Base-by-base conservation (phyloP, 1,140 invertebrate species). In the Plodia interpunctella region DNA sequence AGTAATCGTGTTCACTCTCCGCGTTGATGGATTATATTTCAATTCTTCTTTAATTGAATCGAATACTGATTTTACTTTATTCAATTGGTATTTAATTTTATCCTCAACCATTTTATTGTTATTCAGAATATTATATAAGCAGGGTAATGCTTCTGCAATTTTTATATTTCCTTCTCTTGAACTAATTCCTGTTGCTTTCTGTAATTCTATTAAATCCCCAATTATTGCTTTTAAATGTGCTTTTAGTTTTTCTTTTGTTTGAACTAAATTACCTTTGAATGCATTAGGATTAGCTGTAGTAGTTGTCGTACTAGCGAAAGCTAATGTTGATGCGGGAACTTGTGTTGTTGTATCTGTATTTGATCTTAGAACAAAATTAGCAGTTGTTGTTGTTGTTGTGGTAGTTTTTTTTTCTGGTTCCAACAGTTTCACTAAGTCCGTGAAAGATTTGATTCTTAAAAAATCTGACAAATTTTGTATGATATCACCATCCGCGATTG, bases 391-490 rank as follows among this genome's bases (percentile, higher is more conserved):
- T 38, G 35, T 8, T 17, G n/a, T n/a, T 44, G 38, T 44, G 38
- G 38, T 44, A 44, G 38, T 44, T 4, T 2, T 44, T 44, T 49
- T 55, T 18, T 63, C 55, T 0, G 69, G 57, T 60, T 75, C 62
- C 38, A 75, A 55, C 25, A 77, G 35, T 32, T 76, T 76, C 0
- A 81, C 10, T 30, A 88, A 68, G 58, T 86, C 83, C 17, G 60
- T 30, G 38, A 83, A 71, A 2, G 83, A 80, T 61, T 86, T 84
- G 5, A 84, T 74, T 63, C 81, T 87, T 17, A 88, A 76, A 57
- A 87, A 81, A 58, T 88, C 78, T 6, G 81, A 80, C 63, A 88
- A 65, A 62, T 79, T 84, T n/a, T 82, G 65, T 9, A 86, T 62
- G 52, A 83, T 80, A 53, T 80, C 66, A 20, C 83, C 80, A 66